A percentile compares a stretch with the other conserved stretches of the same genome.
Evolutionary conservation across 2,113 vertebrate genomes (phyloP).

Genomic region (Corapipo altera): DNA sequence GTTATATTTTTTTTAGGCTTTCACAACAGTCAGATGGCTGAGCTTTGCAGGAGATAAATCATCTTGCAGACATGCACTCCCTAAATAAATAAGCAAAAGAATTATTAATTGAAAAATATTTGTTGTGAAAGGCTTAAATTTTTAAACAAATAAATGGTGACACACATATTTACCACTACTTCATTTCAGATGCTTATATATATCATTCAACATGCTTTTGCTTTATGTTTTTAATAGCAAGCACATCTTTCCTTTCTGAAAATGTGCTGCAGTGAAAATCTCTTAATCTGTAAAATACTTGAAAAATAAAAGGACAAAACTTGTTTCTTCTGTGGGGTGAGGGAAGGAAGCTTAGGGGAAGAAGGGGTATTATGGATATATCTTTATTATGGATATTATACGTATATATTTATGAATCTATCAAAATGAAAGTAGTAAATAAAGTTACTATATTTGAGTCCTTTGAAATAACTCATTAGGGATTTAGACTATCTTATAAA

Average conservation of each 20-base stretch:
- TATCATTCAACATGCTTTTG: rapidly evolving
- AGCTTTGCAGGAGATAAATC: neutral
- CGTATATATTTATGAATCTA: neutral
- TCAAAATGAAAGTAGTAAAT: neutral
- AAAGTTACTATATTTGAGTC: neutral
- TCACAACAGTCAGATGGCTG: constrained; percentile 23
- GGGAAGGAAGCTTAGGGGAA: neutral
- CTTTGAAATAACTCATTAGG: neutral
- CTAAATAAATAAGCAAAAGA: neutral
- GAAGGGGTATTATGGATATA: neutral
- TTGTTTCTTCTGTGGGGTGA: neutral
- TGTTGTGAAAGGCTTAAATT: neutral
- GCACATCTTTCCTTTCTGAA: neutral
- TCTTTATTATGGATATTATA: neutral
- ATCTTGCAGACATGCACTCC: neutral
- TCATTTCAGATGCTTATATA: neutral
- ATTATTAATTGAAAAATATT: neutral
- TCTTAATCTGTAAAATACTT: neutral
- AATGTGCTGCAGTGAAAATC: neutral
- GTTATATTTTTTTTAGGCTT: neutral
- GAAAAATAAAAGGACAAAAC: neutral
- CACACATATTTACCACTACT: neutral
- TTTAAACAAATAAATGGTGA: neutral
- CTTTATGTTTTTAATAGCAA: neutral
- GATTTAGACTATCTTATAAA: neutral